Evolutionary conservation across 2,888 invertebrate genomes (phyloP), one percentile per base, ranked within the genome.

Genomic region (Tetranychus truncatus): DNA sequence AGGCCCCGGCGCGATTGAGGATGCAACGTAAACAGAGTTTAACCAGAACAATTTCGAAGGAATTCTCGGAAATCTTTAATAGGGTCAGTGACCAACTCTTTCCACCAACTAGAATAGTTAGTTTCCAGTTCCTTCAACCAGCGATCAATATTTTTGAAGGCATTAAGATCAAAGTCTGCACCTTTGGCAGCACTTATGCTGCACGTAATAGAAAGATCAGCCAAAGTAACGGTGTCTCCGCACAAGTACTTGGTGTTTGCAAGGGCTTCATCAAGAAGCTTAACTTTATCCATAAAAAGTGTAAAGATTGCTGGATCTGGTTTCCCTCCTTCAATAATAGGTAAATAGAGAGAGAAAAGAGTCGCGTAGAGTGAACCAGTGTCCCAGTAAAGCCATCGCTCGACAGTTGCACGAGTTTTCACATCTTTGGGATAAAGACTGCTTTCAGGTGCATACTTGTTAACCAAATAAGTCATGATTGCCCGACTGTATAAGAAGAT

Each of bases 381-480:
- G 11, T 72, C 72, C n/a, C n/a, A 72, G 24, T 72, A 24, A 7
- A 72, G 34, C 24, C 34, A 24, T n/a, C n/a, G 9, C 0, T 72
- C 72, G 15, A 72, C 72, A 11, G 44, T n/a, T 24, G 72, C 72
- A 15, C 72, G 24, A n/a, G 18, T 7, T 34, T 34, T 2, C 9
- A 11, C 2, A 15, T 72, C 72, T 21, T n/a, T 44, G 24, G 72
- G 72, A 45, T 72, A 72, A 8, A 72, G 44, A n/a, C 9, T 9
- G 11, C 34, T 72, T 34, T n/a, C 45, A 2, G 72, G 72, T 34
- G 72, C 20, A 72, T 21, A 72, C n/a, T 72, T 72, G 34, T n/a
- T 24, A 24, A 45, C 72, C 24, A 72, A 24, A 11, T 72, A 72
- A 11, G 72, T 44, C n/a, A 72, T 34, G n/a, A 72, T 72, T 11